Evolutionary conservation across 2,797 vertebrate genomes (phyloP).

Genomic region (Malurus leucopterus): DNA sequence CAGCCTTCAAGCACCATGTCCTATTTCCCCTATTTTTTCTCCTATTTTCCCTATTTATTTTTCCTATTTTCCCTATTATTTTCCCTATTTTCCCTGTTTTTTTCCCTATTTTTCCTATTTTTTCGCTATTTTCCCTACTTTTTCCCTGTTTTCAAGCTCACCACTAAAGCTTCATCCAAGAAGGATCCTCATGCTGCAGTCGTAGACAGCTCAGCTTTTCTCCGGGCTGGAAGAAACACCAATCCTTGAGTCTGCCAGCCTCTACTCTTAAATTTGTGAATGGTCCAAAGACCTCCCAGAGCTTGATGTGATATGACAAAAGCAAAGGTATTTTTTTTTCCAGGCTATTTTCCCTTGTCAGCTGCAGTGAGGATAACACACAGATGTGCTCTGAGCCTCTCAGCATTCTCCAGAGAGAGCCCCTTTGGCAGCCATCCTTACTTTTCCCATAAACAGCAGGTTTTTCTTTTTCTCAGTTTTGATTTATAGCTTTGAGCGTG

Average conservation of each 20-base stretch:
- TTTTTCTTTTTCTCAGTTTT: conserved; percentile 45
- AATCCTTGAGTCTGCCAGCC: not conserved
- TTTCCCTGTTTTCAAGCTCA: not conserved
- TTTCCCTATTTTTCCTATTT: not conserved
- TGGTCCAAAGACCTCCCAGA: not conserved
- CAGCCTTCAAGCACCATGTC: not conserved
- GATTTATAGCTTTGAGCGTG: conserved; percentile 32
- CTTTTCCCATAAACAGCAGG: conserved; percentile 15
- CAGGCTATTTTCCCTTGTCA: conserved; percentile 5
- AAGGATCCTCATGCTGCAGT: not conserved
- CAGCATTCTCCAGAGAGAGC: not conserved
- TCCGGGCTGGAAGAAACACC: not conserved
- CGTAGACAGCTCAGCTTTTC: not conserved
- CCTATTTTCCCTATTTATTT: not conserved
- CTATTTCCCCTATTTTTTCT: not conserved
- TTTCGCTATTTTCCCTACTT: not conserved
- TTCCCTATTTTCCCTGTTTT: not conserved
- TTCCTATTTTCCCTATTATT: not conserved
- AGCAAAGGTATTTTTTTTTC: conserved; percentile 29
- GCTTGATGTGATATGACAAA: not conserved
- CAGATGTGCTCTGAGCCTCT: conserved; percentile 3
- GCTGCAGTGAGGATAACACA: not conserved
- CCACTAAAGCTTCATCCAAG: not conserved
- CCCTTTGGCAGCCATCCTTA: conserved; percentile 29
- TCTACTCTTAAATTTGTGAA: not conserved